These are phyloP conservation scores for Heliothis peltigera DNA, from an alignment of 2,888 invertebrate species.

Conservation along the genomic window DNA sequence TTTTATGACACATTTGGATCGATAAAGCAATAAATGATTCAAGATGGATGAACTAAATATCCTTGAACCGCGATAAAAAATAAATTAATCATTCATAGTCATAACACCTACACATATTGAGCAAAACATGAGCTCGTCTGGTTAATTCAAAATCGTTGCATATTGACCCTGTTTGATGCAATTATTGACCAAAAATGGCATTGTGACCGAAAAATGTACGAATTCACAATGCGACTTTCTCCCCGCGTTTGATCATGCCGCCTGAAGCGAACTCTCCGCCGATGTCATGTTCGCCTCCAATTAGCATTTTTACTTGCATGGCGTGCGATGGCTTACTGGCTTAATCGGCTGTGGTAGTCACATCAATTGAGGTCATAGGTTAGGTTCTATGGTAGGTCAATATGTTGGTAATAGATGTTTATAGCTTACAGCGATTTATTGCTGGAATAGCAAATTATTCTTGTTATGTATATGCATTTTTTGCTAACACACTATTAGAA, in stretches of 20 bases:
- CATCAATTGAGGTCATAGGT: background rate
- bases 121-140: constrained; percentile 33
- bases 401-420: too few relatives aligned
- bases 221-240: constrained; percentile 69
- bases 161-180: constrained; percentile 68
- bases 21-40: constrained; percentile 35
- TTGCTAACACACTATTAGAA: too few relatives aligned
- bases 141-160: constrained; percentile 43
- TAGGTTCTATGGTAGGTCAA: background rate
- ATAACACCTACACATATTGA: constrained; percentile 1
- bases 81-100: constrained; percentile 9
- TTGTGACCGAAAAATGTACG: constrained; percentile 65
- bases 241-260: constrained; percentile 67
- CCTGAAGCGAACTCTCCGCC: constrained; percentile 48
- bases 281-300: constrained; percentile 55
- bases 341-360: constrained; percentile 1
- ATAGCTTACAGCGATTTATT: too few relatives aligned
- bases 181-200: constrained; percentile 75
- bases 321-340: constrained; percentile 1
- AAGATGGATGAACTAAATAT: constrained; percentile 21
- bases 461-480: too few relatives aligned
- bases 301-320: constrained; percentile 55
- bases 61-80: constrained; percentile 27
- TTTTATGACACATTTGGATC: constrained; percentile 34
- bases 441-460: too few relatives aligned